A percentile compares a stretch with the other conserved stretches of the same genome.
Evolutionary conservation across 2,888 invertebrate species (phyloP).

Genomic region (Chromoteleia sp.): DNA sequence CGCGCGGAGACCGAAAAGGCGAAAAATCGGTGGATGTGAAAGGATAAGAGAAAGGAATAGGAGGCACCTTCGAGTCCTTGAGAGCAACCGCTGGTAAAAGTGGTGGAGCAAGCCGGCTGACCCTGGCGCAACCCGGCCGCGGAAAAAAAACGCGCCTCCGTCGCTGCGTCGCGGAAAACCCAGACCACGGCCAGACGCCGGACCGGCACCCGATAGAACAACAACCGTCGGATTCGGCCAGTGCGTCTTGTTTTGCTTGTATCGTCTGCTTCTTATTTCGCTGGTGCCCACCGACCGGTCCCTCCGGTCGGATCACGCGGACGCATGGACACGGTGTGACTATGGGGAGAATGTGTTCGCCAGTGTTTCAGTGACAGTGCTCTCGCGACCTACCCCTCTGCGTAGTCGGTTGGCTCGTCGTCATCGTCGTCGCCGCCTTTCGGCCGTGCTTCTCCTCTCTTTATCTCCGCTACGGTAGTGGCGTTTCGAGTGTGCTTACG

Average conservation of each 20-base stretch:
- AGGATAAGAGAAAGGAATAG: constrained; percentile 85
- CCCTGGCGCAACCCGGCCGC: constrained; percentile 79
- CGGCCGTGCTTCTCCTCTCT: constrained; percentile 40
- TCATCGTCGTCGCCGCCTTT: constrained; percentile 14
- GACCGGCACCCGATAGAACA: too few species aligned
- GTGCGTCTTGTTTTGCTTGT: too few species aligned
- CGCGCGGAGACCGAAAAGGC: constrained; percentile 80
- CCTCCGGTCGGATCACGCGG: constrained; percentile 4
- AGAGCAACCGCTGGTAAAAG: constrained; percentile 83
- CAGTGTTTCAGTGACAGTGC: constrained; percentile 75
- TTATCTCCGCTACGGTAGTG: constrained; percentile 48
- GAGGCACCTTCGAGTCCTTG: constrained; percentile 83
- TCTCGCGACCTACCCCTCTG: constrained; percentile 70
- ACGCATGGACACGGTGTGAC: constrained; percentile 61
- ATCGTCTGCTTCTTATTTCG: constrained; percentile 16
- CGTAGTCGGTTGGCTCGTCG: constrained; percentile 58
- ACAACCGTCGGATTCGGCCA: too few species aligned
- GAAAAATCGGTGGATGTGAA: constrained; percentile 82
- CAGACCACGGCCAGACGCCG: not conserved
- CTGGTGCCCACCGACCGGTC: constrained; percentile 17
- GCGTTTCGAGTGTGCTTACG: constrained; percentile 57
- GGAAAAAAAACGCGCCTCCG: constrained; percentile 59
- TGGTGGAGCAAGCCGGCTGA: constrained; percentile 84
- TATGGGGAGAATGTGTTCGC: constrained; percentile 71
- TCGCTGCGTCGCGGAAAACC: constrained; percentile 35